Percentiles rank a stretch among this genome's conserved stretches.
Conservation (phyloP, 2,113 vertebrate species). For the Triplophysa rosa region DNA sequence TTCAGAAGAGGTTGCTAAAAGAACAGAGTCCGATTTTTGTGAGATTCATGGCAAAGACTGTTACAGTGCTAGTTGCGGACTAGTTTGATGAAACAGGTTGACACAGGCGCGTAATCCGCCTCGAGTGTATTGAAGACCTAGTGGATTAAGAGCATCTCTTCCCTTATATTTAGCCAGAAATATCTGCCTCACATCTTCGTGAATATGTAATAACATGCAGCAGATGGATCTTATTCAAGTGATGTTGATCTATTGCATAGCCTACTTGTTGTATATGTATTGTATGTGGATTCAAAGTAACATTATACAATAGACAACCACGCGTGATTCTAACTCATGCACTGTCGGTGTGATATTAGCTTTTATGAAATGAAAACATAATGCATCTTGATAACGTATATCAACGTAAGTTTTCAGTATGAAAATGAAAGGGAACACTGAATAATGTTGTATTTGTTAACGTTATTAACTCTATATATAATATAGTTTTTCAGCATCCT, state of each 20-base stretch:
- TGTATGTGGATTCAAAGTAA: background rate
- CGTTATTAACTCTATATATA: too few relatives aligned
- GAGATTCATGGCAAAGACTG: background rate
- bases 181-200: background rate
- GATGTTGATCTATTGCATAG: background rate
- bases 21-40: too few relatives aligned
- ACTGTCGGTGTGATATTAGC: too few relatives aligned
- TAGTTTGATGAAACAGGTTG: conserved; percentile 27
- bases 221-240: conserved; percentile 4
- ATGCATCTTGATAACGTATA: too few relatives aligned
- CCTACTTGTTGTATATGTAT: background rate
- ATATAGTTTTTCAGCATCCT: too few relatives aligned
- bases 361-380: too few relatives aligned
- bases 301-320: too few relatives aligned
- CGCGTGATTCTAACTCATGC: too few relatives aligned
- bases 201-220: background rate
- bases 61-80: conserved; percentile 5
- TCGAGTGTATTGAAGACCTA: conserved; percentile 20
- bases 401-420: too few relatives aligned
- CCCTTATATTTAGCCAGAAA: background rate
- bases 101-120: conserved; percentile 36
- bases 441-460: too few relatives aligned
- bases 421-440: too few relatives aligned
- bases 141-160: conserved; percentile 45
- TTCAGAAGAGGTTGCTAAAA: background rate